Conservation (phyloP, 35 echinoderm and acorn worm genomes). For the Diadema setosum region DNA sequence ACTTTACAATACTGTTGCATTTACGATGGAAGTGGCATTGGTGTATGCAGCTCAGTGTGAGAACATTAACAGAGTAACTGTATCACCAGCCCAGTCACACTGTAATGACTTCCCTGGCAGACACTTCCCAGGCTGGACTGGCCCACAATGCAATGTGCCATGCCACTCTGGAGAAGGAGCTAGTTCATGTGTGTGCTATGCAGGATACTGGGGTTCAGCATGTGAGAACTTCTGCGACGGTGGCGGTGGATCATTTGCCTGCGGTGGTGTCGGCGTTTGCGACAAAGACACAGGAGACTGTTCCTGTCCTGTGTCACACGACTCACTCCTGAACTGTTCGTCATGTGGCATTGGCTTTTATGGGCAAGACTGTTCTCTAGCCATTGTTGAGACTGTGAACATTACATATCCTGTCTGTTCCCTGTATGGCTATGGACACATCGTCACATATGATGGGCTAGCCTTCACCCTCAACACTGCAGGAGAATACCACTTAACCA, state of each 20-base stretch:
- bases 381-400: not conserved
- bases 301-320: slow-evolving; percentile 54
- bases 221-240: slow-evolving; percentile 64
- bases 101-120: slow-evolving; percentile 55
- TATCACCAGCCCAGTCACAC: slow-evolving; percentile 44
- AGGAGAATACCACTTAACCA: slow-evolving; percentile 64
- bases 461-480: slow-evolving; percentile 45
- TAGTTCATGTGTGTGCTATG: slow-evolving; percentile 37
- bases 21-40: slow-evolving; percentile 66
- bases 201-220: slow-evolving; percentile 54
- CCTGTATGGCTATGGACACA: slow-evolving; percentile 71
- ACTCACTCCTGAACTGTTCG: slow-evolving; percentile 26
- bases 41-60: slow-evolving; percentile 68
- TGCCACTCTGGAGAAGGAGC: not conserved
- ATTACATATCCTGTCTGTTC: slow-evolving; percentile 30
- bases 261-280: slow-evolving; percentile 68
- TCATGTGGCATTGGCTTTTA: slow-evolving; percentile 49
- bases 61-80: not conserved
- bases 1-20: not conserved
- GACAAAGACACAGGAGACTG: slow-evolving; percentile 19
- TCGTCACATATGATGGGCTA: slow-evolving; percentile 65
- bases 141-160: not conserved
- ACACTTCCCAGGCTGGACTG: slow-evolving; percentile 79
- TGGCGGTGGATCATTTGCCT: slow-evolving; percentile 44
- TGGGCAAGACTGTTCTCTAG: slow-evolving; percentile 51